Conservation (phyloP, 2,797 vertebrate genomes). For the Cephalopachus bancanus region DNA sequence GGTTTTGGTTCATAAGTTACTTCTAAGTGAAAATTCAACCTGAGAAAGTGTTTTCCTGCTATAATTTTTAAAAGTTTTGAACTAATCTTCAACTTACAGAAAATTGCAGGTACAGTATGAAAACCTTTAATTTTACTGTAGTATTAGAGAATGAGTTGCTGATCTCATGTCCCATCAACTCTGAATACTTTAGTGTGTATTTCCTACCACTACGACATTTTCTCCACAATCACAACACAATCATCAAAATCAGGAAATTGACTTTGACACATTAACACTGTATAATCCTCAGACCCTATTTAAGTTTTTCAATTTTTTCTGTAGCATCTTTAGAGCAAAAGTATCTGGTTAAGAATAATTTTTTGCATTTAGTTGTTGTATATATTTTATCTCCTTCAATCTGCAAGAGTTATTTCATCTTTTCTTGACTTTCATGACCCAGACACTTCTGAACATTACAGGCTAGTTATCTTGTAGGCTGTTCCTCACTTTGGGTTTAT, state of each 20-base stretch:
- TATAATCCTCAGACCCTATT: not conserved
- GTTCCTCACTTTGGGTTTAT: not conserved
- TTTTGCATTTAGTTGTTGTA: slow-evolving; percentile 9
- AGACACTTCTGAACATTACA: slow-evolving; percentile 34
- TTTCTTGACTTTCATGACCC: slow-evolving; percentile 25
- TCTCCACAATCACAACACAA: not conserved
- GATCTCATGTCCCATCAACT: not conserved
- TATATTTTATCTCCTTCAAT: not conserved
- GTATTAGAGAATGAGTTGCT: not conserved
- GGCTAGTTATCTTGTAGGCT: not conserved
- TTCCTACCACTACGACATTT: slow-evolving; percentile 28
- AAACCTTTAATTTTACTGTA: not conserved
- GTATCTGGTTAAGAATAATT: not conserved
- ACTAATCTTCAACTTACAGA: not conserved
- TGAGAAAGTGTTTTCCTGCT: not conserved
- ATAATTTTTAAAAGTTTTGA: not conserved
- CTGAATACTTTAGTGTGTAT: not conserved
- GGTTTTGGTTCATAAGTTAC: not conserved
- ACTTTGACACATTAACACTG: not conserved
- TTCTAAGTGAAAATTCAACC: not conserved
- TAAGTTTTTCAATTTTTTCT: not conserved
- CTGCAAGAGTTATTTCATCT: slow-evolving; percentile 54
- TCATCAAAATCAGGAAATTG: not conserved
- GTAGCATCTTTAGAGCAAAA: not conserved
- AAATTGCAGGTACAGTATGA: not conserved